Evolutionary conservation across 2,113 vertebrate genomes (phyloP), one percentile per base, ranked within the genome.

Genomic region (Silurus meridionalis): DNA sequence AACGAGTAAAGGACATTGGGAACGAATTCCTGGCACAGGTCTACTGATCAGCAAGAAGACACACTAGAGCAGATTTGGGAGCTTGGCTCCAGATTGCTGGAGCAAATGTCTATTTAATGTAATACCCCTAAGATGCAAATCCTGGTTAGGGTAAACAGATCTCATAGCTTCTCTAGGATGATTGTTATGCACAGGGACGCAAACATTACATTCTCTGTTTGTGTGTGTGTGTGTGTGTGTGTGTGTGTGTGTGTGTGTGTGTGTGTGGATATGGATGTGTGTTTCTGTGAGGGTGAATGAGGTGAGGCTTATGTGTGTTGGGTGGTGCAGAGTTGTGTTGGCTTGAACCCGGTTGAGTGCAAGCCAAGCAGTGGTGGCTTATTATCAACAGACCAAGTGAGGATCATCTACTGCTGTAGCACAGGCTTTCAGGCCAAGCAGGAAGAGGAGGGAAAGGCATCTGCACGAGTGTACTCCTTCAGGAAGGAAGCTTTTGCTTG

Each of bases 401-500:
- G 28, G 77, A 85, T 80, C 61, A 80, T 80, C 77, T 80, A 58
- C 50, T 85, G 61, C 85, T 86, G 64, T 25, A 50, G 28, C 58
- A 25, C 69, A 77, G 80, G 25, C 85, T 61, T 83, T 52, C 71
- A 67, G 80, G 86, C 50, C 50, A 77, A 58, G 80, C 78, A 77
- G 80, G 71, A 88, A 85, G 67, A 88, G 71, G 80, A 77, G 69
- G 83, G 60, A 64, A 83, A 37, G 80, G 19, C 72, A 83, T 83
- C 66, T 86, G 79, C 46, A 46, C 50, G 6, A 55, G 81, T 72
- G 61, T 84, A 81, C 89, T 83, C 85, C 55, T 85, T 85, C 87
- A 92, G 91, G 90, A 92, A 92, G 90, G 90, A 92, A 92, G 85
- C 81, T 83, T 53, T 74, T 78, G 28, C 90, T 90, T 85, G 86